A percentile compares a stretch with the other conserved stretches of the same genome.
Evolutionary conservation across 2,797 vertebrate genomes (phyloP).

Genomic region (Chaunax sp.): DNA sequence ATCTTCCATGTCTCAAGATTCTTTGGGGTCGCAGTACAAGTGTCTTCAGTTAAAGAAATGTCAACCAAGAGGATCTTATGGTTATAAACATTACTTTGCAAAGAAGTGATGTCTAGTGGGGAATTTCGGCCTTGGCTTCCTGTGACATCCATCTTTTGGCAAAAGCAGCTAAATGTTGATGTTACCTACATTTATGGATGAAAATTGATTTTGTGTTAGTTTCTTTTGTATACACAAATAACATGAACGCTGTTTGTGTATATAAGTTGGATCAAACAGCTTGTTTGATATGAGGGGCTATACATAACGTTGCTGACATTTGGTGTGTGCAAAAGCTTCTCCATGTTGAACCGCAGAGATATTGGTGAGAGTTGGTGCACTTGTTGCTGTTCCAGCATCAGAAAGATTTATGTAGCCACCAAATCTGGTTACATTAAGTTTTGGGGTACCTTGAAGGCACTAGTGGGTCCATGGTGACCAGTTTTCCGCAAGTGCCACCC

Average conservation of each 20-base stretch:
- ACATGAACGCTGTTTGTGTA: no score
- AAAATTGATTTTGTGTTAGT: no score
- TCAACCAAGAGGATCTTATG: not conserved
- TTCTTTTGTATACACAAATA: no score
- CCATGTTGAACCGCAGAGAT: constrained; percentile 1
- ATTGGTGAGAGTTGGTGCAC: not conserved
- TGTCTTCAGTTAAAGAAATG: not conserved
- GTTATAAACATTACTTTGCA: not conserved
- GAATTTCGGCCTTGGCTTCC: not conserved
- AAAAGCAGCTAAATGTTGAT: not conserved
- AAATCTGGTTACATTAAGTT: constrained; percentile 2
- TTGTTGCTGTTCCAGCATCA: constrained; percentile 1
- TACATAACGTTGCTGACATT: not conserved
- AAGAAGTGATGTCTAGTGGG: not conserved
- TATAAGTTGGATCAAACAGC: no score
- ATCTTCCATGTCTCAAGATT: not conserved
- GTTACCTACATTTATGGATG: not conserved
- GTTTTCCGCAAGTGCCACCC: not conserved
- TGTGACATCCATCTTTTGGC: not conserved
- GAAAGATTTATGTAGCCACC: not conserved
- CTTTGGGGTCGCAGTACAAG: not conserved
- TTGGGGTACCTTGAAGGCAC: not conserved
- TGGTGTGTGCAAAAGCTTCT: not conserved
- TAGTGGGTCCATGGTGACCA: no score
- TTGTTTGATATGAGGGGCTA: no score